Percentiles rank a stretch among this genome's conserved stretches.
Evolutionary conservation across 2,113 vertebrate genomes (phyloP).

Genomic region (Hiodon tergisus): DNA sequence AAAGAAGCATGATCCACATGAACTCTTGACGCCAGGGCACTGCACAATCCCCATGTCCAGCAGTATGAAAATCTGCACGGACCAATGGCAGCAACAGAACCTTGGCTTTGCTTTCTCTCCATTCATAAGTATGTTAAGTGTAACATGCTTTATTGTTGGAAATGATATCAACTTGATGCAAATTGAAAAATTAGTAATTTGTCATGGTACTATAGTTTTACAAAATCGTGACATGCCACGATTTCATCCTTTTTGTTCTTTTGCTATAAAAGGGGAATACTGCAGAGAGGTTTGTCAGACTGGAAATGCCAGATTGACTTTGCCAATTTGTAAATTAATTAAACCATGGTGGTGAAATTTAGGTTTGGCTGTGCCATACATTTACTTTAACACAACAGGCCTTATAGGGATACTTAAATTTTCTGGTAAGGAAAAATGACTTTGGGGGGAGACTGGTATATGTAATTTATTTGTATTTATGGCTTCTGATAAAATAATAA

Average conservation of each 20-base stretch:
- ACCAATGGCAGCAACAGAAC: not conserved
- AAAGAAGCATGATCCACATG: constrained; percentile 8
- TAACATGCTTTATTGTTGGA: not conserved
- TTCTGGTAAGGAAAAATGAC: constrained; percentile 32
- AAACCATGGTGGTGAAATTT: not conserved
- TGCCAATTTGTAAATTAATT: constrained; percentile 45
- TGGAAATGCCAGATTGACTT: constrained; percentile 32
- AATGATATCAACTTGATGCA: not conserved
- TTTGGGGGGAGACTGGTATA: constrained; percentile 33
- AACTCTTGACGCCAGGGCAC: constrained; percentile 35
- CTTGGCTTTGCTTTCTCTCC: not conserved
- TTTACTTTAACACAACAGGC: constrained; percentile 42
- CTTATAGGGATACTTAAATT: constrained; percentile 23
- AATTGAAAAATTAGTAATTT: not conserved
- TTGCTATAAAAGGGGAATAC: constrained; percentile 13
- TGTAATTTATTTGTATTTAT: constrained; percentile 66
- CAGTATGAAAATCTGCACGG: constrained; percentile 11
- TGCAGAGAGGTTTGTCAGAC: constrained; percentile 23
- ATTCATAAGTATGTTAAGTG: not conserved
- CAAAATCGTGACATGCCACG: no score
- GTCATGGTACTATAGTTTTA: not conserved
- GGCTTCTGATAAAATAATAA: constrained; percentile 59
- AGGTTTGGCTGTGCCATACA: constrained; percentile 15
- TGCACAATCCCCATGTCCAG: constrained; percentile 18
- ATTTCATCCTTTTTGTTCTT: not conserved